Evolutionary conservation across 1,140 invertebrate species (phyloP).

Genomic region (Lasaia peninsularis): DNA sequence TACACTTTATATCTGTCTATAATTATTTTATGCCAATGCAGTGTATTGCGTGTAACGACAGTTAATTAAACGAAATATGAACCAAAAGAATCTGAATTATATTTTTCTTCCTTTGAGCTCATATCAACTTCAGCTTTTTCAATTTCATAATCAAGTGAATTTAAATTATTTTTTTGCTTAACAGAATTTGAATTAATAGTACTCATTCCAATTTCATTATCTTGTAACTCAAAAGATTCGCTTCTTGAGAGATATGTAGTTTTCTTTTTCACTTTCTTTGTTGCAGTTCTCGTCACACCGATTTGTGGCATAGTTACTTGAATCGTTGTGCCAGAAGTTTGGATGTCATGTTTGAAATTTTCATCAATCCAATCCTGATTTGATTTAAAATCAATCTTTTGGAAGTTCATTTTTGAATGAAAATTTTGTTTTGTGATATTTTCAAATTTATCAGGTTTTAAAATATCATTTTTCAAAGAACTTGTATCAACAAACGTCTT

Average conservation of each 20-base stretch:
- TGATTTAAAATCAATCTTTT: neutral
- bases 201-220: neutral
- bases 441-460: neutral
- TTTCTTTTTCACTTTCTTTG: constrained; percentile 13
- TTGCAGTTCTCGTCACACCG: neutral
- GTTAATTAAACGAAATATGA: constrained; percentile 17
- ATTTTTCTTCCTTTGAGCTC: constrained; percentile 46
- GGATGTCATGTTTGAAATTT: constrained; percentile 26
- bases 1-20: too few species aligned
- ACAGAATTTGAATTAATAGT: neutral
- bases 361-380: constrained; percentile 43
- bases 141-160: constrained; percentile 27
- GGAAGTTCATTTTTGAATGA: neutral
- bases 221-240: neutral
- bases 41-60: too few species aligned
- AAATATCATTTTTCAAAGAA: neutral
- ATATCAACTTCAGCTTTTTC: constrained; percentile 37
- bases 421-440: neutral
- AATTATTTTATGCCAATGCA: too few species aligned
- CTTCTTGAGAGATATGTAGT: neutral
- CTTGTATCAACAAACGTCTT: neutral
- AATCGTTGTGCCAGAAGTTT: neutral
- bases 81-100: constrained; percentile 22
- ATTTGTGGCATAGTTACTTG: constrained; percentile 17
- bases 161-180: neutral